A percentile compares a stretch with the other conserved stretches of the same genome.
Conservation (phyloP, 1,140 invertebrate species). For the Drosophila bocki region DNA sequence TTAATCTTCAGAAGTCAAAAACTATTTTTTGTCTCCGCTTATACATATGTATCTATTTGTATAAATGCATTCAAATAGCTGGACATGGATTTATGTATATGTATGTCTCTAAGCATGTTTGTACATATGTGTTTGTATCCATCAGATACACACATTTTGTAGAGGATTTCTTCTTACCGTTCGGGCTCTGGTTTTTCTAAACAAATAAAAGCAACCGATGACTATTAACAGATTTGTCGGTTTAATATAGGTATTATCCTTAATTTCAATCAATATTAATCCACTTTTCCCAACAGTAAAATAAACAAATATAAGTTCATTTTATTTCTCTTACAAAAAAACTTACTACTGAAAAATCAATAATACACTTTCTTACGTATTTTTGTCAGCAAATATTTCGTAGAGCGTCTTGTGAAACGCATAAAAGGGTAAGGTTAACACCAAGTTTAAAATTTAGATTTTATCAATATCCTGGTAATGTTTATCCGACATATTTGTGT, state of each 20-base stretch:
- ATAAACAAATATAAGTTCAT: background rate
- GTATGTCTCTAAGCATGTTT: slow-evolving; percentile 2
- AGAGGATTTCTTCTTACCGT: background rate
- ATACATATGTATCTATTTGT: background rate
- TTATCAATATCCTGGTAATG: slow-evolving; percentile 22
- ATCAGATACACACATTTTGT: slow-evolving; percentile 72
- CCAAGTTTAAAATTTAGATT: background rate
- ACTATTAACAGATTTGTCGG: background rate
- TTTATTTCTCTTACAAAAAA: background rate
- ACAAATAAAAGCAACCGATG: background rate
- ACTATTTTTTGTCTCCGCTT: background rate
- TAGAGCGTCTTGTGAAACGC: background rate
- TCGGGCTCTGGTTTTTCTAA: background rate
- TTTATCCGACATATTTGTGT: slow-evolving; percentile 42
- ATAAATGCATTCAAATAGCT: slow-evolving; percentile 1
- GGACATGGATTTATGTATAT: background rate
- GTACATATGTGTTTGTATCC: slow-evolving; percentile 38
- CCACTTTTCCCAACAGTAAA: background rate
- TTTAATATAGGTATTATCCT: background rate
- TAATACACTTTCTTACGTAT: slow-evolving; percentile 20
- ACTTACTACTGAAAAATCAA: slow-evolving; percentile 13
- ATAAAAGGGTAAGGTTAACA: background rate
- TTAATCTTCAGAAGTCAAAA: background rate
- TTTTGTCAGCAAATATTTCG: slow-evolving; percentile 1
- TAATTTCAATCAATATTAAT: background rate